Conservation (phyloP, 1,140 invertebrate genomes). For the Aphidius gifuensis region DNA sequence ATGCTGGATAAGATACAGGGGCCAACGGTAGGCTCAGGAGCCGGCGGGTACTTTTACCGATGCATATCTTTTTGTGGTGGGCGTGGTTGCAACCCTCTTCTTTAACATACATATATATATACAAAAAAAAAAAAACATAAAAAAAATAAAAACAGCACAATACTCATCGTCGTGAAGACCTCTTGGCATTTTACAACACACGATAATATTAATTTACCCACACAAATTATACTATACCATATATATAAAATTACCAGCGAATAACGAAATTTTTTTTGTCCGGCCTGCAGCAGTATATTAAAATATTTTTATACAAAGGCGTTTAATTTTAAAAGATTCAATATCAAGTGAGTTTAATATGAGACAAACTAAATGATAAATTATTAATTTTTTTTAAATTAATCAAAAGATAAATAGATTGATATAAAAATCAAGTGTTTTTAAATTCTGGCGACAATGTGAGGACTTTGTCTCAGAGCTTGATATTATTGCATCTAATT, state of each 20-base stretch:
- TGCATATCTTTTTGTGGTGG: slow-evolving; percentile 28
- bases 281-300: too few relatives aligned
- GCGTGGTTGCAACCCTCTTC: slow-evolving; percentile 20
- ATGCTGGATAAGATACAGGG: slow-evolving; percentile 24
- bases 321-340: too few relatives aligned
- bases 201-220: slow-evolving; percentile 32
- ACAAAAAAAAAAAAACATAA: slow-evolving; percentile 17
- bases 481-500: too few relatives aligned
- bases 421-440: too few relatives aligned
- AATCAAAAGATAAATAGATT: too few relatives aligned
- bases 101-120: slow-evolving; percentile 16
- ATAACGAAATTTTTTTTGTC: slow-evolving; percentile 10
- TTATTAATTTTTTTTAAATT: too few relatives aligned
- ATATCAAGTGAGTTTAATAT: too few relatives aligned
- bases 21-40: slow-evolving; percentile 29
- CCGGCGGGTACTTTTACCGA: slow-evolving; percentile 22
- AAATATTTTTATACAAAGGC: too few relatives aligned
- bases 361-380: too few relatives aligned
- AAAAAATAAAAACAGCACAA: neutral
- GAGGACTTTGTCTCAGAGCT: too few relatives aligned
- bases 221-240: slow-evolving; percentile 1
- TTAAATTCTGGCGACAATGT: too few relatives aligned
- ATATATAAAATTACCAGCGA: slow-evolving; percentile 12
- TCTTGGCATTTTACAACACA: slow-evolving; percentile 12
- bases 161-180: slow-evolving; percentile 13